Evolutionary conservation across 2,113 vertebrate genomes (phyloP), one percentile per base, ranked within the genome.

Genomic region (Mellivora capensis): DNA sequence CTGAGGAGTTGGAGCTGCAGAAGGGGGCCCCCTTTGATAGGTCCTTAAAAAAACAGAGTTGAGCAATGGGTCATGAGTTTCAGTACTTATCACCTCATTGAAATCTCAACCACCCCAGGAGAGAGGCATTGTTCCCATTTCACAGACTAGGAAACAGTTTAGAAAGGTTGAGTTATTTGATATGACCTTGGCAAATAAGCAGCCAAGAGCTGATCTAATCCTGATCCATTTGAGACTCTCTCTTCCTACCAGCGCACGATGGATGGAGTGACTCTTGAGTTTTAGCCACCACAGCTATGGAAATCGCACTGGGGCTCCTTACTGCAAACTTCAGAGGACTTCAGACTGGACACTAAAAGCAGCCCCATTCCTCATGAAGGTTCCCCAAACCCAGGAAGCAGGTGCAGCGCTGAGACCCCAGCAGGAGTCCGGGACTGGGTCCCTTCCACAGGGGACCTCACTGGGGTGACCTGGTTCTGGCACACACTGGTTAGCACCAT

Each of bases 221-320:
- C n/a, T 27, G 80, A 29, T 54, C 81, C 37, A 29, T 11, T 4
- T 23, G 59, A 74, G 59, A 67, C 52, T 59, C 62, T 20, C 21
- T n/a, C 25, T 29, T 76, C 29, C 47, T 82, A 31, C 79, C 8
- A 20, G 2, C 0, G 1, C 34, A 8, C 0, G 2, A 18, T 5
- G 14, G 2, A 23, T 0, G 6, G 89, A 77, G 79, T 12, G 21
- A 29, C 27, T n/a, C 0, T 3, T 3, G 31, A 27, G 67, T 10
- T 86, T 80, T 52, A 39, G 21, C 42, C 47, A 29, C 13, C 0
- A n/a, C 57, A 79, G 29, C 69, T 29, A 7, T 21, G 44, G 34
- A 44, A 44, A 7, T 0, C 1, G 7, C 25, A 2, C 4, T 15
- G 12, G 1, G 49, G 4, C 27, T 84, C 31, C 54, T 52, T 17